Base-by-base conservation (phyloP, 2,113 vertebrate species). In the Isichthys henryi region DNA sequence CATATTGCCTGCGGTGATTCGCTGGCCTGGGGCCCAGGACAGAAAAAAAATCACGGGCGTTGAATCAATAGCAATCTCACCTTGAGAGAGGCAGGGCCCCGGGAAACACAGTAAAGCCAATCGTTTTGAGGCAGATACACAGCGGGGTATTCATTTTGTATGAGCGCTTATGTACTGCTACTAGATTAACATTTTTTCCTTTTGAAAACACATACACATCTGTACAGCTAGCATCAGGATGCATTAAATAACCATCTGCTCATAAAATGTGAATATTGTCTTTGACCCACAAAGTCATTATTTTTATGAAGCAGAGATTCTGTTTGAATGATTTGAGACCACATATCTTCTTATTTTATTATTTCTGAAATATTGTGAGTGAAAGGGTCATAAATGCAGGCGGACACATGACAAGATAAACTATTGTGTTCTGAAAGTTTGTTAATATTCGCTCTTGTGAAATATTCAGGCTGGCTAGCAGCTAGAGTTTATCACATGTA, bases 41-140 rank as follows among this genome's bases (percentile, higher is more conserved):
- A 53, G 52, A 45, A 83, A 56, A 89, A 53, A 89, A 31, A 83
- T 10, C 82, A 48, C 21, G 7, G 3, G 23, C 10, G 3, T 58
- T n/a, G 50, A 84, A 89, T 89, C 88, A 62, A 89, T 62, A 84
- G 50, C 49, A 89, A 84, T 84, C 77, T 89, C 80, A 58, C 88
- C 31, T 50, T 23, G 48, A 85, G 50, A 84, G 82, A 84, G 49
- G 2, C 21, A 23, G 35, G 23, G 31, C 48, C 21, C 83, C 49
- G 11, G 31, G 35, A 89, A 82, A 53, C 62, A 58, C 49, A 84
- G 15, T 19, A 80, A 49, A 43, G 88, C 62, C 13, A 52, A 50
- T 9, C 9, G 8, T 80, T 58, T 31, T 3, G 35, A 23, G 35
- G 35, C 56, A 23, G 49, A 21, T 39, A 46, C 86, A 66, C 39